phyloP scores from a whole-genome alignment of 2,797 vertebrate species.

The Enteromius thamalakanensis region DNA sequence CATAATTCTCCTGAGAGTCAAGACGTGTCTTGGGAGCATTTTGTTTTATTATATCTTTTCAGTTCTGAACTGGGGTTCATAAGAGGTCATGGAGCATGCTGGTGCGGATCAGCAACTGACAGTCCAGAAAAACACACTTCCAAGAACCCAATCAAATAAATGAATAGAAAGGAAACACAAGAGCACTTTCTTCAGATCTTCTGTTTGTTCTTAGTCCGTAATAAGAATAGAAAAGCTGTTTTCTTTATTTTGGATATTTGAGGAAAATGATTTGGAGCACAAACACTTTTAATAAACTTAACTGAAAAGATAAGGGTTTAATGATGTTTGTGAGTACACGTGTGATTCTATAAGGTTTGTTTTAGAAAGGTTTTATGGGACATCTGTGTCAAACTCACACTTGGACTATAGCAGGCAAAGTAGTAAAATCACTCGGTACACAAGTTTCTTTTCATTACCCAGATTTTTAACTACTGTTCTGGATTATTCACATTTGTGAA shows the following conservation, averaged over 20 bases:
- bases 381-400: background rate
- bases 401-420: background rate
- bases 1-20: background rate
- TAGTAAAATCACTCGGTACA: background rate
- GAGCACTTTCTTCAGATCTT: background rate
- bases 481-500: background rate
- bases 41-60: constrained; percentile 11
- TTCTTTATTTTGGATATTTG: too few relatives aligned
- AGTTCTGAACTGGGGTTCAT: constrained; percentile 46
- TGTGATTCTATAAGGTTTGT: background rate
- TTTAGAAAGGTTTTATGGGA: background rate
- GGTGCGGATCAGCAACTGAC: constrained; percentile 51
- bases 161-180: background rate
- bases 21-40: background rate
- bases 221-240: background rate
- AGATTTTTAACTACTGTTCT: background rate
- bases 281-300: background rate
- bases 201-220: background rate
- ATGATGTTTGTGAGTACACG: background rate
- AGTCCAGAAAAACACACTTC: constrained; percentile 6
- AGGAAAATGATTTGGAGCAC: background rate
- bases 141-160: constrained; percentile 12
- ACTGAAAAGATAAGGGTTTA: background rate
- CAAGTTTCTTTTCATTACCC: background rate
- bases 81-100: constrained; percentile 58